These are phyloP conservation scores for Drosophila anomalata DNA, from an alignment of 2,888 invertebrate species.

Conservation along the genomic window DNA sequence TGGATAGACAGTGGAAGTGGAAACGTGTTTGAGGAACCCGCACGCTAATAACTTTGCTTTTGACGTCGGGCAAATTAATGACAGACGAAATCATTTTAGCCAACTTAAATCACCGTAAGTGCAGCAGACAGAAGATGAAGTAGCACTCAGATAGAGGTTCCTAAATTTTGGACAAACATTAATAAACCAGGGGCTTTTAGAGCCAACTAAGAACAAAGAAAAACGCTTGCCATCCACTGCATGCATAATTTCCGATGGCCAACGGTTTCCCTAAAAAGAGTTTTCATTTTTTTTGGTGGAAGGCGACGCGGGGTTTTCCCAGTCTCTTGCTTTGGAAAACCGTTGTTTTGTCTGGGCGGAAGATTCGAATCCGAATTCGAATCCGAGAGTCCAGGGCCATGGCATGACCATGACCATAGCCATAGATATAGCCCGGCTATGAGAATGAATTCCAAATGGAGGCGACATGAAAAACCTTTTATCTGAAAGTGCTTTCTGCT, in stretches of 20 bases:
- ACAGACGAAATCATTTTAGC: slow-evolving; percentile 76
- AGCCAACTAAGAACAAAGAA: slow-evolving; percentile 5
- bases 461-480: slow-evolving; percentile 77
- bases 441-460: slow-evolving; percentile 64
- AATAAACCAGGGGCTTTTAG: slow-evolving; percentile 73
- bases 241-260: slow-evolving; percentile 69
- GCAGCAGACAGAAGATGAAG: slow-evolving; percentile 27
- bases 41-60: slow-evolving; percentile 73
- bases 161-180: slow-evolving; percentile 77
- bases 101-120: slow-evolving; percentile 65
- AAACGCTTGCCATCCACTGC: slow-evolving; percentile 45
- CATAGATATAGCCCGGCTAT: slow-evolving; percentile 27
- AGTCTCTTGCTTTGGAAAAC: slow-evolving; percentile 10
- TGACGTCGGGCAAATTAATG: slow-evolving; percentile 72
- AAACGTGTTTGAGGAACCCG: slow-evolving; percentile 71
- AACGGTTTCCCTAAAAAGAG: slow-evolving; percentile 71
- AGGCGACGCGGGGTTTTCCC: not conserved
- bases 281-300: slow-evolving; percentile 39
- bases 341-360: slow-evolving; percentile 33
- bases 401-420: slow-evolving; percentile 49
- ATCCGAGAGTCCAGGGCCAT: slow-evolving; percentile 30
- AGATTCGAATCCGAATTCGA: slow-evolving; percentile 15
- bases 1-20: slow-evolving; percentile 10
- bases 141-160: slow-evolving; percentile 21
- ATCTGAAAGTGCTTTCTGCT: slow-evolving; percentile 68